Conservation (phyloP, 1,140 invertebrate genomes). For the Brachionus angularis region DNA sequence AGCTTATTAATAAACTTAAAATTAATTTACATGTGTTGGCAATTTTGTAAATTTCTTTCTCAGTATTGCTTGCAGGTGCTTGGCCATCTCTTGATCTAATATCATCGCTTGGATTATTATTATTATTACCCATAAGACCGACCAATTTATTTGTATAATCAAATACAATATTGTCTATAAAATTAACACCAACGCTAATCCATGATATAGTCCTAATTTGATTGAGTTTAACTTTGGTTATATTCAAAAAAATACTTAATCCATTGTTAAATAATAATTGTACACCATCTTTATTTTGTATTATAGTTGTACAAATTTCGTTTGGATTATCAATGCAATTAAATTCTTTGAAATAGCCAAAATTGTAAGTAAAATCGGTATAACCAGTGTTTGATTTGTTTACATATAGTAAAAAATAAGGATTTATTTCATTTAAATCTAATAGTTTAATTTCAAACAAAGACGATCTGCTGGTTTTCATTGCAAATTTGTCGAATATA, state of each 20-base stretch:
- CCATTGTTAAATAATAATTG: conserved; percentile 33
- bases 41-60: background rate
- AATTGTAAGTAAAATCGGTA: conserved; percentile 1
- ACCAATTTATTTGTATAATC: background rate
- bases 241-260: background rate
- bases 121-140: conserved; percentile 30
- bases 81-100: background rate
- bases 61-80: background rate
- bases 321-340: background rate
- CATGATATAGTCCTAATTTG: background rate
- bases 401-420: background rate
- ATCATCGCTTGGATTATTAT: conserved; percentile 18
- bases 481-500: conserved; percentile 2
- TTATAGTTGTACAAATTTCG: background rate
- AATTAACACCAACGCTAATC: background rate
- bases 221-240: background rate
- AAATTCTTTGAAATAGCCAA: conserved; percentile 15
- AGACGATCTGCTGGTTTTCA: background rate
- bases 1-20: too few relatives aligned
- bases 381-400: background rate
- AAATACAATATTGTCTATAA: background rate
- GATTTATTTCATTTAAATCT: background rate
- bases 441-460: conserved; percentile 6
- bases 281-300: background rate
- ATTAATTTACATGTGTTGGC: background rate